These are phyloP conservation scores for Crocodylus rhombifer DNA, from an alignment of 2,797 vertebrate genomes.

Conservation along the genomic window DNA sequence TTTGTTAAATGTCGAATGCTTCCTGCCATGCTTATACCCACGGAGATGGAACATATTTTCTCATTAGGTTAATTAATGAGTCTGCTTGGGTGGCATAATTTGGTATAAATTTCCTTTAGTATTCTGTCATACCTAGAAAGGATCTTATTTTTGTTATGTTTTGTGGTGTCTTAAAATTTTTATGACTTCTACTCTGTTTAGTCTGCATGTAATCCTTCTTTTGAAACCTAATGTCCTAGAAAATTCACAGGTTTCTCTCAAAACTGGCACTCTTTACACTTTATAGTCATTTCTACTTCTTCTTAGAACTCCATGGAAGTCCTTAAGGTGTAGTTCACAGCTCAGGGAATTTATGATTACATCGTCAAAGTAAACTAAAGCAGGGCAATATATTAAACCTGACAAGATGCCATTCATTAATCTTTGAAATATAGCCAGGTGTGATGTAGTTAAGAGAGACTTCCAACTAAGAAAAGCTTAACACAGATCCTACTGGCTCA, in stretches of 20 bases:
- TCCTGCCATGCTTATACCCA: slow-evolving; percentile 76
- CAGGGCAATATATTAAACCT: slow-evolving; percentile 78
- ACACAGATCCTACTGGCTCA: slow-evolving; percentile 39
- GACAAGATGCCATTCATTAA: slow-evolving; percentile 83
- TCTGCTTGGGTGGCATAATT: slow-evolving; percentile 85
- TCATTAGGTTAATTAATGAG: slow-evolving; percentile 85
- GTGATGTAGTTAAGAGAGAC: slow-evolving; percentile 76
- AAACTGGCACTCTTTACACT: slow-evolving; percentile 78
- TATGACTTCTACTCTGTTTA: slow-evolving; percentile 86
- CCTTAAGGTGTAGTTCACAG: slow-evolving; percentile 81
- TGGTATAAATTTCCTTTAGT: slow-evolving; percentile 82
- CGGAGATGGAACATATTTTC: slow-evolving; percentile 84
- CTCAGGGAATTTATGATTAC: slow-evolving; percentile 81
- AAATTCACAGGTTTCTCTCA: slow-evolving; percentile 84
- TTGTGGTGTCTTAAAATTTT: slow-evolving; percentile 86
- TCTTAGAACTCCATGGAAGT: slow-evolving; percentile 75
- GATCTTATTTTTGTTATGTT: slow-evolving; percentile 84
- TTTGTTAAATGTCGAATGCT: slow-evolving; percentile 80
- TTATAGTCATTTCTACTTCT: slow-evolving; percentile 74
- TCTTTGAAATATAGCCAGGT: slow-evolving; percentile 81
- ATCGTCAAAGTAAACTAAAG: slow-evolving; percentile 75
- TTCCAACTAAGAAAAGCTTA: slow-evolving; percentile 75
- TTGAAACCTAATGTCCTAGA: slow-evolving; percentile 84
- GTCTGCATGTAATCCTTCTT: slow-evolving; percentile 85
- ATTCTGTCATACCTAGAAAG: slow-evolving; percentile 85